phyloP scores from a whole-genome alignment of 2,113 vertebrate genomes.

The Morone chrysops region DNA sequence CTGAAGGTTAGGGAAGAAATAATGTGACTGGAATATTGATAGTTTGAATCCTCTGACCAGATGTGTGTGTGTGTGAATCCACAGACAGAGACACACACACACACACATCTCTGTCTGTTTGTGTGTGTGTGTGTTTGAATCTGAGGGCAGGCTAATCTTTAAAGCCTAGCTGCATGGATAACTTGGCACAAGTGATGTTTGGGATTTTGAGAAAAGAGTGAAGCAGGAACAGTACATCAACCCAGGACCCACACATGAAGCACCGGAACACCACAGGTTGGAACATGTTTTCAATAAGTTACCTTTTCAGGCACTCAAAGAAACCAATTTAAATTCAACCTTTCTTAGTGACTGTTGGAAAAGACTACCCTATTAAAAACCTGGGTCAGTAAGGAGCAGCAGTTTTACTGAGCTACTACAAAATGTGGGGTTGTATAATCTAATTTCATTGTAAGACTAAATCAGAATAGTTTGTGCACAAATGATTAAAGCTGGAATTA shows the following conservation, averaged over 20 bases:
- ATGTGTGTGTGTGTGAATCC: background rate
- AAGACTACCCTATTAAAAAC: too few relatives aligned
- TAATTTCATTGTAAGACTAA: too few relatives aligned
- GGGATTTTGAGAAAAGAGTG: conserved; percentile 26
- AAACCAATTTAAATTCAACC: background rate
- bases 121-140: background rate
- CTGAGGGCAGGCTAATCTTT: conserved; percentile 21
- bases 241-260: background rate
- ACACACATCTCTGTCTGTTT: conserved; percentile 11
- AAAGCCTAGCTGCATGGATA: conserved; percentile 26
- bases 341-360: too few relatives aligned
- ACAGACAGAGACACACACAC: background rate
- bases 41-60: conserved; percentile 3
- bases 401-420: too few relatives aligned
- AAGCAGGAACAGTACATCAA: conserved; percentile 15
- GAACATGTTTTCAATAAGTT: background rate
- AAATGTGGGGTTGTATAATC: too few relatives aligned
- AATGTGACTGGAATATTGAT: conserved; percentile 29
- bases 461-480: too few relatives aligned
- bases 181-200: conserved; percentile 14
- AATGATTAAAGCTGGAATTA: too few relatives aligned
- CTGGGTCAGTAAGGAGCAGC: too few relatives aligned
- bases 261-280: conserved; percentile 2
- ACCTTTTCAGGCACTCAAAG: background rate
- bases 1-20: conserved; percentile 1